Evolutionary conservation across 1,140 invertebrate genomes (phyloP).

Genomic region (Pogonus chalceus): DNA sequence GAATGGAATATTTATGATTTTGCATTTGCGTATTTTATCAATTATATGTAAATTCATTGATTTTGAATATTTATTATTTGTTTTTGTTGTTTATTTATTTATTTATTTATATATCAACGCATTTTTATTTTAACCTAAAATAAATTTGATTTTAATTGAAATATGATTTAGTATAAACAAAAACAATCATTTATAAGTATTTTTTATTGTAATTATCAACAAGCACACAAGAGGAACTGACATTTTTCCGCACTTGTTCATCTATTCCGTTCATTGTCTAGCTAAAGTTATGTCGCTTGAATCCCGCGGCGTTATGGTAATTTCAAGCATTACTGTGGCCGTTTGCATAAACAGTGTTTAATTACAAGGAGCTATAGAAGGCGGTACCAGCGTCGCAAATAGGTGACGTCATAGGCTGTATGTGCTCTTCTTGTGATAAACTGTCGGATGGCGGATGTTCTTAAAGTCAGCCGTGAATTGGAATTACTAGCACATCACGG

Average conservation of each 20-base stretch:
- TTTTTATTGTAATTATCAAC: too few relatives aligned
- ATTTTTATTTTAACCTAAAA: too few relatives aligned
- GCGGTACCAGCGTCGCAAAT: background rate
- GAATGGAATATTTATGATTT: too few relatives aligned
- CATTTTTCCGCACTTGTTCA: background rate
- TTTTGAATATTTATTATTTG: too few relatives aligned
- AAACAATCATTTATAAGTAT: too few relatives aligned
- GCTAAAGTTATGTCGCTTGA: background rate
- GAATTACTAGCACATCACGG: background rate
- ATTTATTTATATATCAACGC: too few relatives aligned
- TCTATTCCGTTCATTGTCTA: background rate
- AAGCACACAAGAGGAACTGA: too few relatives aligned
- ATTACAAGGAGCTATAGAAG: background rate
- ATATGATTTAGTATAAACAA: too few relatives aligned
- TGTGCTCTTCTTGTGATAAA: background rate
- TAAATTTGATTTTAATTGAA: too few relatives aligned
- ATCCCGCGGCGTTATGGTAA: conserved; percentile 1
- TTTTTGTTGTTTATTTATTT: too few relatives aligned
- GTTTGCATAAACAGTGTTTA: conserved; percentile 7
- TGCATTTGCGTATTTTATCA: too few relatives aligned
- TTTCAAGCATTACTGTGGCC: background rate
- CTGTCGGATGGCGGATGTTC: background rate
- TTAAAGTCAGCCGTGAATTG: background rate
- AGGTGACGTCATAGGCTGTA: conserved; percentile 1
- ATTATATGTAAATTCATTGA: too few relatives aligned